A percentile compares a stretch with the other conserved stretches of the same genome.
Conservation (phyloP, 64 coral and sea anemone genomes). For the Stichodactyla mertensii region DNA sequence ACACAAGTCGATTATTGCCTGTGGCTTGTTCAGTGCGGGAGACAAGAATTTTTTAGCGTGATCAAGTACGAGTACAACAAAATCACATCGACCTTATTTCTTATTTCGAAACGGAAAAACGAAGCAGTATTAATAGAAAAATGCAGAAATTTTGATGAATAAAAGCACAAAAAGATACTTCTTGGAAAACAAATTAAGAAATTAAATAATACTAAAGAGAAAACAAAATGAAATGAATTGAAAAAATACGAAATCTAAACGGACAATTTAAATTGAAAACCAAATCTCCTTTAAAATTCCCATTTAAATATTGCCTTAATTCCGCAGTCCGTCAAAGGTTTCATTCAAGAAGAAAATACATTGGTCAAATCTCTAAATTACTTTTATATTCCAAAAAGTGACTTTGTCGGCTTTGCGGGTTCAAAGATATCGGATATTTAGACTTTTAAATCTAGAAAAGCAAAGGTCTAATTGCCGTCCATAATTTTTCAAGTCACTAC, state of each 20-base stretch:
- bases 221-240: too few species aligned
- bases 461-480: neutral
- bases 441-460: neutral
- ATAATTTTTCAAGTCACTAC: neutral
- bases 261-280: neutral
- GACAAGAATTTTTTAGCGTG: neutral
- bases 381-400: neutral
- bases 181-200: too few species aligned
- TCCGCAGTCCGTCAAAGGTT: neutral
- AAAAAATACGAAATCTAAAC: neutral
- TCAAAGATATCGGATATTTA: neutral
- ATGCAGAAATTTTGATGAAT: neutral
- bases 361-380: neutral
- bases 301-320: neutral
- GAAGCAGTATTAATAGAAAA: neutral
- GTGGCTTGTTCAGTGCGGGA: neutral
- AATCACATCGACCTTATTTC: too few species aligned
- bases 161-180: neutral
- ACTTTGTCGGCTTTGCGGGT: neutral
- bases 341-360: neutral
- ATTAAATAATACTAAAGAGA: neutral
- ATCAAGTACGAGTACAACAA: neutral
- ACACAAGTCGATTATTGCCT: neutral
- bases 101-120: too few species aligned
- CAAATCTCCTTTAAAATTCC: neutral